phyloP scores from a whole-genome alignment of 2,113 vertebrate species.

The Platycercus adscitus region DNA sequence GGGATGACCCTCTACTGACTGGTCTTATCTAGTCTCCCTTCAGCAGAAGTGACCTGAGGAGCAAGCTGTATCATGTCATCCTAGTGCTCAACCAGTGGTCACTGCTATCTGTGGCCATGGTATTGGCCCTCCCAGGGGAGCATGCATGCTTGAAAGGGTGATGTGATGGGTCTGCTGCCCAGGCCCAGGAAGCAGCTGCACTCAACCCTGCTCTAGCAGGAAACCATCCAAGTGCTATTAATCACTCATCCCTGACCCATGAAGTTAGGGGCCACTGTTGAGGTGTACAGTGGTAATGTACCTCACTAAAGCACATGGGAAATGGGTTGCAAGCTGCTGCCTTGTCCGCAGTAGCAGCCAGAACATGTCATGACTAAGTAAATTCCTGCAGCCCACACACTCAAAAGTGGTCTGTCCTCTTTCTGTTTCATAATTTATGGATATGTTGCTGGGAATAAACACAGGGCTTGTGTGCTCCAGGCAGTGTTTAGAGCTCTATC shows the following conservation, averaged over 20 bases:
- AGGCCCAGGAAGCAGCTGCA: not conserved
- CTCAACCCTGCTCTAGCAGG: not conserved
- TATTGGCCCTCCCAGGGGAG: accelerated
- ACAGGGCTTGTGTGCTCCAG: not conserved
- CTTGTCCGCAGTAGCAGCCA: not conserved
- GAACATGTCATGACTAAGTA: not conserved
- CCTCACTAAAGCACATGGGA: not conserved
- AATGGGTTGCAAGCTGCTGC: not conserved
- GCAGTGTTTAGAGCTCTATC: not conserved
- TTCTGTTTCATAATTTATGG: not conserved
- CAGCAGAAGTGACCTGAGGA: not conserved
- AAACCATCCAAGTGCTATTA: not conserved
- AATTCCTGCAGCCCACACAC: not conserved
- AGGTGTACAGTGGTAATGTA: not conserved
- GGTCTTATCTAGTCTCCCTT: not conserved
- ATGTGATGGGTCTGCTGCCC: not conserved
- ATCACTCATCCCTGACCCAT: accelerated
- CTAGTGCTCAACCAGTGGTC: not conserved
- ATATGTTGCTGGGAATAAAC: not conserved
- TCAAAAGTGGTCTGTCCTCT: not conserved
- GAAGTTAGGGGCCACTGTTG: not conserved
- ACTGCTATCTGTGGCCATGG: not conserved
- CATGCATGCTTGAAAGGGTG: not conserved
- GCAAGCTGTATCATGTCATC: not conserved
- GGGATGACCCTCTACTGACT: not conserved